These are phyloP conservation scores for Erithacus rubecula DNA, from an alignment of 2,797 vertebrate genomes.

Conservation along the genomic window DNA sequence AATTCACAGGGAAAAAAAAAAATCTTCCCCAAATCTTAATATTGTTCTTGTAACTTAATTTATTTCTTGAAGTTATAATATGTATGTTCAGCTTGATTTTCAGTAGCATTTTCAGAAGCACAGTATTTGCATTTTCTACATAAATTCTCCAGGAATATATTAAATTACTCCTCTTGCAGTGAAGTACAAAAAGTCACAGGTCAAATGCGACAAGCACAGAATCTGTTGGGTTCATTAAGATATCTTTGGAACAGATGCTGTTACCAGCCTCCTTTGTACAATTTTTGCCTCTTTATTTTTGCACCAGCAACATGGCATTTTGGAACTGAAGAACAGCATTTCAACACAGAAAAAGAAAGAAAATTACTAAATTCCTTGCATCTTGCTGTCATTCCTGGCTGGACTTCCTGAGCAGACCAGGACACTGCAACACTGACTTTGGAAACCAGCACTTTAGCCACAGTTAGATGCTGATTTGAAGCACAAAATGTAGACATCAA, in stretches of 20 bases:
- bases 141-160: background rate
- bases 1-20: background rate
- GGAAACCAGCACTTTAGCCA: background rate
- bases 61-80: background rate
- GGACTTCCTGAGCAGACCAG: background rate
- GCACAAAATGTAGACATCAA: background rate
- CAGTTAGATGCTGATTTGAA: background rate
- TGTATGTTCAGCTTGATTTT: background rate
- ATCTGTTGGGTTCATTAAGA: background rate
- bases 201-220: background rate
- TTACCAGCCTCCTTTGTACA: background rate
- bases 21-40: background rate
- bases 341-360: background rate
- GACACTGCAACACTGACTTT: background rate
- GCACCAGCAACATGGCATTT: background rate
- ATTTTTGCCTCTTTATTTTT: background rate
- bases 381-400: background rate
- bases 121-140: background rate
- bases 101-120: background rate
- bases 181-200: constrained; percentile 16
- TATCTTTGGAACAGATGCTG: background rate
- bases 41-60: background rate
- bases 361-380: background rate
- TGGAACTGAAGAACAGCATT: background rate
- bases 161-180: background rate